Base-by-base conservation (phyloP, 2,888 invertebrate species). In the Scotopteryx bipunctaria region DNA sequence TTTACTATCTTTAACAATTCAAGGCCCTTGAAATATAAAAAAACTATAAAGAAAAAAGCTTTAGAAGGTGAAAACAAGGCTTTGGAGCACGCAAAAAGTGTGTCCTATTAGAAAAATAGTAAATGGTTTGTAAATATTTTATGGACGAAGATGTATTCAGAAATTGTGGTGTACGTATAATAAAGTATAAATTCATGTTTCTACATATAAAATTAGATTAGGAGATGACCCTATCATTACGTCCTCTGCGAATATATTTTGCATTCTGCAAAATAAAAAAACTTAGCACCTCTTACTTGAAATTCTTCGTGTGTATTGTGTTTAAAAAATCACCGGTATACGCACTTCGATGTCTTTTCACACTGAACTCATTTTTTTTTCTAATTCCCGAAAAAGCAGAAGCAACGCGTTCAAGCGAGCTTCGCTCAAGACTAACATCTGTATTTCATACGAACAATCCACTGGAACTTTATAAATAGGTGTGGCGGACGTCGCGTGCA, bases 391-490 rank as follows among this genome's bases (percentile, higher is more conserved):
- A 40, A 29, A 40, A 25, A 33, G 27, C 38, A 16, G 33, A 47
- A 23, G 48, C 54, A 31, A 17, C 51, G 40, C 43, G 17, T 19
- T 19, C 16, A 45, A 35, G 56, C 63, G 78, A 83, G 87, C 73
- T 66, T 75, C 67, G 68, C 66, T 70, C 71, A 71, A 75, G 78
- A 89, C 88, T 87, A 86, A 71, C 76, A 61, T 59, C 75, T 78
- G 88, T 84, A 86, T 86, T 86, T 86, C 81, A 73, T 77, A 68
- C 67, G 81, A 77, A 83, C 81, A 80, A 82, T 78, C 73, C 85
- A 73, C 92, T 92, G 79, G 92, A 91, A 75, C 91, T 91, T 58
- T 92, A 93, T 92, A 84, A 88, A 84, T 83, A 84, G 85, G 81
- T 72, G 76, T 78, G 82, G 73, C 76, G 73, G 70, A 57, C 67